A percentile compares a stretch with the other conserved stretches of the same genome.
phyloP scores from a whole-genome alignment of 2,888 invertebrate species.

The Spicauda simplicius region DNA sequence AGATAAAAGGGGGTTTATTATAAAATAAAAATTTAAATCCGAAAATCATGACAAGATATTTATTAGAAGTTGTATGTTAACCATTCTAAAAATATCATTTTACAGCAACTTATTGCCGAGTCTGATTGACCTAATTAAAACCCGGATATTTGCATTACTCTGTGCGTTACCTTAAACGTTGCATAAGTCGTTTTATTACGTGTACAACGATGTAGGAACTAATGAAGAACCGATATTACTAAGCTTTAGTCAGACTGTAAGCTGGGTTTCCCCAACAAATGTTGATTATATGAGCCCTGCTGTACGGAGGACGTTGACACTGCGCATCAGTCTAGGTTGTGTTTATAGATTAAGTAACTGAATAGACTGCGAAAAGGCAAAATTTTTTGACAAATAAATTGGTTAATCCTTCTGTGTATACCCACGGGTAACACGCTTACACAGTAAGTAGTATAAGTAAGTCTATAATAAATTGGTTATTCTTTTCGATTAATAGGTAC shows the following conservation, averaged over 20 bases:
- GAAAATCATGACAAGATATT: too few relatives aligned
- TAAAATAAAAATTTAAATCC: too few relatives aligned
- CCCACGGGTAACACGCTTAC: too few relatives aligned
- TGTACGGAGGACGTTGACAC: slow-evolving; percentile 58
- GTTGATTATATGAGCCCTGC: slow-evolving; percentile 20
- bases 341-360: not conserved
- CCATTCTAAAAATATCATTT: too few relatives aligned
- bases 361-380: not conserved
- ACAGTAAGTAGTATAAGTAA: too few relatives aligned
- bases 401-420: too few relatives aligned
- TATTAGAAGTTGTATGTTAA: too few relatives aligned
- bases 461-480: too few relatives aligned
- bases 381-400: too few relatives aligned
- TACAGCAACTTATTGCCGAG: not conserved
- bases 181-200: slow-evolving; percentile 10
- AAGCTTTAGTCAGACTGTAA: slow-evolving; percentile 3
- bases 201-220: not conserved
- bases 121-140: not conserved
- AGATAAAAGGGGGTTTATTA: too few relatives aligned
- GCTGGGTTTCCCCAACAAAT: slow-evolving; percentile 23
- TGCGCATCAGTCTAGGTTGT: slow-evolving; percentile 44
- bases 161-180: slow-evolving; percentile 4
- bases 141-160: not conserved
- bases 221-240: not conserved
- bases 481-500: too few relatives aligned